phyloP scores from a whole-genome alignment of 2,797 vertebrate species.

The Vultur gryphus region DNA sequence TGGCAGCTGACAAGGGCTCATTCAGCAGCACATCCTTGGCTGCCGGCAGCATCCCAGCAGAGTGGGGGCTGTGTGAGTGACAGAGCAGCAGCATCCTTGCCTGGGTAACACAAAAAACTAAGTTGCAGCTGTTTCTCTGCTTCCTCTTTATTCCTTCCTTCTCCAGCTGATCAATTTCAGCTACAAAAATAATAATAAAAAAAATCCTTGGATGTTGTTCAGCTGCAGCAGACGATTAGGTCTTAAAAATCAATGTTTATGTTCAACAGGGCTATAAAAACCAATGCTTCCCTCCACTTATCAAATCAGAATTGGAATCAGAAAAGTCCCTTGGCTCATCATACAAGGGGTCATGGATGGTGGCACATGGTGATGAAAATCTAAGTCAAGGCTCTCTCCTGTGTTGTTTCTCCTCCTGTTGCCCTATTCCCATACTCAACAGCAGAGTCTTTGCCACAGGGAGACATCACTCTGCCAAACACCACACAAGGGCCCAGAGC shows the following conservation, averaged over 20 bases:
- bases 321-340: conserved; percentile 1
- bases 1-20: conserved; percentile 61
- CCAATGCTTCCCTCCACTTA: conserved; percentile 19
- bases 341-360: background rate
- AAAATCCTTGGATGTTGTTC: conserved; percentile 27
- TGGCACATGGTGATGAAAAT: background rate
- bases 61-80: conserved; percentile 11
- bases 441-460: background rate
- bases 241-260: conserved; percentile 66
- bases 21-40: conserved; percentile 36
- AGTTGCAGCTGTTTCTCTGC: conserved; percentile 13
- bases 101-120: background rate
- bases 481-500: background rate
- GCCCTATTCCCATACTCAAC: background rate
- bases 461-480: background rate
- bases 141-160: background rate
- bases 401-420: background rate
- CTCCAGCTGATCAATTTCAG: conserved; percentile 38
- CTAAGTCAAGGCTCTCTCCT: background rate
- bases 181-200: background rate
- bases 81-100: background rate
- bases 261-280: conserved; percentile 45
- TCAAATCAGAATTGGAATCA: conserved; percentile 42
- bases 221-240: conserved; percentile 47
- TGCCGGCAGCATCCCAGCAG: conserved; percentile 16